Percentiles rank a stretch among this genome's conserved stretches.
Evolutionary conservation across 2,888 invertebrate genomes (phyloP).

Genomic region (Dendrolimus houi): DNA sequence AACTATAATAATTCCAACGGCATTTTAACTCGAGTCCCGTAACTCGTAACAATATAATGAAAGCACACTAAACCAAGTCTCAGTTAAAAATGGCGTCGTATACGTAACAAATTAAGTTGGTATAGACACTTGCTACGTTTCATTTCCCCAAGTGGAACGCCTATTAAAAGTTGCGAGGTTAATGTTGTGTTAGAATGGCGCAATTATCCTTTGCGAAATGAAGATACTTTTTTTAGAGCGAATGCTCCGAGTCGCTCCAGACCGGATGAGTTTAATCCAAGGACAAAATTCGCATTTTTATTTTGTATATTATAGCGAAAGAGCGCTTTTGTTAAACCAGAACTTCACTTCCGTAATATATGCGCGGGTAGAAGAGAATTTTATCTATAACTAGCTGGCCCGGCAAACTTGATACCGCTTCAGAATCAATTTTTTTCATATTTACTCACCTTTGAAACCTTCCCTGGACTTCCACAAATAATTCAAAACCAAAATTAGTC

Average conservation of each 20-base stretch:
- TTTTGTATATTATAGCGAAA: not conserved
- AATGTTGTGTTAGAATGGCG: conserved; percentile 28
- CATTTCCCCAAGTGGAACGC: conserved; percentile 3
- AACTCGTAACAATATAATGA: no score
- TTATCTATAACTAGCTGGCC: no score
- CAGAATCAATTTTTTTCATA: no score
- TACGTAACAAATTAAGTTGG: not conserved
- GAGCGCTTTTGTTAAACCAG: no score
- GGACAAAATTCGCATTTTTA: not conserved
- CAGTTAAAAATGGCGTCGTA: not conserved
- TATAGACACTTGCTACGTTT: conserved; percentile 2
- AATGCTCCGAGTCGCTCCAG: not conserved
- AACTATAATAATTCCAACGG: no score
- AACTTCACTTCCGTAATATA: no score
- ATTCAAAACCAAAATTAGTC: no score
- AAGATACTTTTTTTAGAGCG: conserved; percentile 23
- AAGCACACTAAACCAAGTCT: not conserved
- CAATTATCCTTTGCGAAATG: conserved; percentile 29
- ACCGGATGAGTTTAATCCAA: not conserved
- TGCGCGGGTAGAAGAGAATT: no score
- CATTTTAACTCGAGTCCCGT: no score
- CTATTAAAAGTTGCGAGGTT: conserved; percentile 30
- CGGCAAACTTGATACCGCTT: no score
- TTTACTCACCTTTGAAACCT: no score
- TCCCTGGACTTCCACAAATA: no score